Base-by-base conservation (phyloP, 2,797 vertebrate genomes). In the Chelmon rostratus region DNA sequence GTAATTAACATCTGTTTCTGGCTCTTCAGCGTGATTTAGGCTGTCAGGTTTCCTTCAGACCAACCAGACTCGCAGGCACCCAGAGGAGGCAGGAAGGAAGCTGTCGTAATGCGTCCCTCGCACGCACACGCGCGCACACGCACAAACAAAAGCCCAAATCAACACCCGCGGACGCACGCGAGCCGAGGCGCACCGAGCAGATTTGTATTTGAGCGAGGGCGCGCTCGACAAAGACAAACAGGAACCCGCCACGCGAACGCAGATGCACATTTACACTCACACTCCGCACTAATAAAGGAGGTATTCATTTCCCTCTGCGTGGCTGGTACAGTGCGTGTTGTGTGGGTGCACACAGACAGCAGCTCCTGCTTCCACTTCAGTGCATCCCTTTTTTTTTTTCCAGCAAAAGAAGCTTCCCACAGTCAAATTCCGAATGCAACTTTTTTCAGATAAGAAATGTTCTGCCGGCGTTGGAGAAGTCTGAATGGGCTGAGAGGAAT, bases 1-100 rank as follows among this genome's bases (percentile, higher is more conserved):
- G 90, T 94, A 95, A 95, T 94, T 94, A 94, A 92, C 87, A 91
- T 91, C 91, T 94, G 91, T 92, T 94, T 91, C 86, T 82, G 79
- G 78, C 89, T 90, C 85, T 89, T 91, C 90, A 85, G 88, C 35
- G 52, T 92, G 84, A 93, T 90, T 93, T 92, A 87, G 83, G 78
- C 83, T 90, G 91, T 93, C 84, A 90, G 87, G 86, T 91, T 93
- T 91, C 89, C 81, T 88, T 92, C 82, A 91, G 84, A 87, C 71
- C 79, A 61, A 84, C 76, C 85, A 78, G 69, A 88, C 79, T 89
- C 18, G 15, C 84, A 86, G 83, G 84, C 86, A 82, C 88, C 76
- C 88, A 85, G 78, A 92, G 86, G 90, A 89, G 87, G 79, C 90
- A 88, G 91, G 90, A 92, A 90, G 89, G 89, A 92, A 90, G 83